Evolutionary conservation across 2,888 invertebrate species (phyloP), one percentile per base, ranked within the genome.

Genomic region (Rotaria magnacalcarata): DNA sequence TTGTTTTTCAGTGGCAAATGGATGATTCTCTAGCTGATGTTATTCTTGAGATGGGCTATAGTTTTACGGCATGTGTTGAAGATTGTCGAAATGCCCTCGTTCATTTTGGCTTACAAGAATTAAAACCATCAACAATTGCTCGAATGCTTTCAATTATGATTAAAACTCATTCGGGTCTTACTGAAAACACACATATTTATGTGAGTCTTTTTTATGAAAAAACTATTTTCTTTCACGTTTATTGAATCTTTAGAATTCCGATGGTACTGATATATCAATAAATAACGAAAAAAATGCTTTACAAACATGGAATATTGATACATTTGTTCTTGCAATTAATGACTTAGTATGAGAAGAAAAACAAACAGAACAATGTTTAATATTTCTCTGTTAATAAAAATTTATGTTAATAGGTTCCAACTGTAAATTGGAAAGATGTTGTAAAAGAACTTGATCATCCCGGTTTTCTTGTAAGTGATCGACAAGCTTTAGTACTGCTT

Each of bases 31-130:
- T 92, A 90, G 94, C 96, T 88, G 96, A 96, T 90, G 93, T 96
- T 90, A 94, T 97, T 89, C 93, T 95, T 90, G 97, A 98, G 92
- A 93, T 97, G 90, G 96, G 97, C 86, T 96, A 95, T 92, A 93
- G 94, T 88, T 96, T 96, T 90, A 97, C 96, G 1, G 27, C 27
- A 34, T 41, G 16, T 85, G 87, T 89, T 84, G 91, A 91, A 87
- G 90, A 90, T 88, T 90, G 90, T 87, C 94, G 96, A 89, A 94
- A 93, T 90, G 47, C 43, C 0, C 80, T 80, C 3, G 19, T 80
- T 3, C 80, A 80, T 47, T 80, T 80, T 47, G 94, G 94, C 34
- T 89, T 90, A n/a, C 93, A 95, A 87, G 96, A 92, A 87, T 93
- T 97, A 67, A 94, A 95, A 27, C 93, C 97, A 10, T 92, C 94